Base-by-base conservation (phyloP, 2,797 vertebrate species). In the Pantherophis vulpinus region DNA sequence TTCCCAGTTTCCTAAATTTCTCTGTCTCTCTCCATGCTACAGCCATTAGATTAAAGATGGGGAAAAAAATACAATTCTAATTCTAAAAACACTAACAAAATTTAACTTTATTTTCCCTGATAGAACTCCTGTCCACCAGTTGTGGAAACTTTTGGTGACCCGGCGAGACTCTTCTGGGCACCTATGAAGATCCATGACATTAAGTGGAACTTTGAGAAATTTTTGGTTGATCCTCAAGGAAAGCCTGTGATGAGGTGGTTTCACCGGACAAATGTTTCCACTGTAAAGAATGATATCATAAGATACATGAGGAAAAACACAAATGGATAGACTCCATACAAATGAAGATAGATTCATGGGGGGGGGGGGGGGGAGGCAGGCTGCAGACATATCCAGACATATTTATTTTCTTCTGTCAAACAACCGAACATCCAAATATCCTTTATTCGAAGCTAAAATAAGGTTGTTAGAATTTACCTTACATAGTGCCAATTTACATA, bases 131-230 rank as follows among this genome's bases (percentile, higher is more conserved):
- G 99, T 87, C 99, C 99, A 0, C 98, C 99, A 0, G 98, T 98
- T 27, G 97, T 98, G 0, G 98, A 98, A 60, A 96, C 96, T 93
- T 98, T 99, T 0, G 98, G 98, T 5, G 95, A 97, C 37, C 93
- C 98, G 5, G 58, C n/a, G 16, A 95, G 95, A 93, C 97, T 99
- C 93, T 99, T 99, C 96, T 99, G 99, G 99, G 97, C 98, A 4
- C 98, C 99, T 42, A 60, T 99, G 91, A 98, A 98, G 97, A 74
- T 97, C 95, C 98, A 95, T 0, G 99, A 99, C 97, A 98, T 99
- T 97, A 99, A 99, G 97, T 99, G 99, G 99, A 99, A 99, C 97
- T 99, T 99, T 0, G 99, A 99, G 97, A 99, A 99, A 98, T 99
- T 99, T 95, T 97, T 99, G 94, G 98, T 99, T 94, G 98, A 98